phyloP scores from a whole-genome alignment of 2,113 vertebrate genomes.

The Danio rerio region GRCz12tu NC_133177.1:31229501-31230000 shows the following conservation, averaged over 20 bases:
- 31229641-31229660: background rate
- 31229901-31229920: too few species aligned
- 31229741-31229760: background rate
- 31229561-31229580: background rate
- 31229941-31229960: too few species aligned
- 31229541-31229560: background rate
- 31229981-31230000: too few species aligned
- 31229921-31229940: too few species aligned
- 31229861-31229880: too few species aligned
- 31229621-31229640: background rate
- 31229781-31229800: conserved; percentile 17
- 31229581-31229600: background rate
- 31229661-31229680: background rate
- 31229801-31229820: background rate
- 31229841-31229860: too few species aligned
- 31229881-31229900: too few species aligned
- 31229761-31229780: conserved; percentile 18
- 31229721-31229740: background rate
- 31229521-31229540: background rate
- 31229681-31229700: background rate
- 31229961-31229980: too few species aligned
- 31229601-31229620: background rate
- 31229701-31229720: background rate
- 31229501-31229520: background rate
- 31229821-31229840: too few species aligned